These are phyloP conservation scores for Drosophila kuntzei DNA, from an alignment of 2,888 invertebrate species.

Conservation along the genomic window DNA sequence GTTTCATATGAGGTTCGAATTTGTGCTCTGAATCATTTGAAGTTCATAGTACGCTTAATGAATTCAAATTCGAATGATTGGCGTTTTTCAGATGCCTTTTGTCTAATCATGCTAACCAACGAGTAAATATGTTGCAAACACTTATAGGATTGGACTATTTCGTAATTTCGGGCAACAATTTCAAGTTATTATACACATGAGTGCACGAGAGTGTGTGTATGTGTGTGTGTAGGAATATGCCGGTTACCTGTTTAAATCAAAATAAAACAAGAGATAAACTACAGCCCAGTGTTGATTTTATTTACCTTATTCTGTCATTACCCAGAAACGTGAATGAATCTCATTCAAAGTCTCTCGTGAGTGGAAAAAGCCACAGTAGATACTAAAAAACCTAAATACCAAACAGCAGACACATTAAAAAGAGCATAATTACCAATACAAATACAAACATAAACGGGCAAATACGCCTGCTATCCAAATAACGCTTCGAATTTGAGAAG, in stretches of 20 bases:
- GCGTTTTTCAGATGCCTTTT: constrained; percentile 41
- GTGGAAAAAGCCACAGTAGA: constrained; percentile 78
- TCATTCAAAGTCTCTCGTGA: constrained; percentile 65
- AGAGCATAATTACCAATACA: constrained; percentile 58
- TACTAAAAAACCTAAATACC: neutral
- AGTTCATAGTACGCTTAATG: constrained; percentile 59
- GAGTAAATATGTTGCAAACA: constrained; percentile 3
- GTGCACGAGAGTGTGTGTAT: neutral
- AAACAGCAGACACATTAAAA: constrained; percentile 29
- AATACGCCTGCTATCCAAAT: constrained; percentile 29
- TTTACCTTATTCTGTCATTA: constrained; percentile 24
- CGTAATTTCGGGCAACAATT: constrained; percentile 61
- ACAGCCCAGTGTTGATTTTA: constrained; percentile 10
- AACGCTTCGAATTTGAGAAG: constrained; percentile 13
- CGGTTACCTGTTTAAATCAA: constrained; percentile 45
- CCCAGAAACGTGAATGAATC: constrained; percentile 65
- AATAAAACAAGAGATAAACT: constrained; percentile 30
- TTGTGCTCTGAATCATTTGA: constrained; percentile 32
- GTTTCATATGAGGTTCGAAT: constrained; percentile 12
- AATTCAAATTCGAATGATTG: constrained; percentile 49
- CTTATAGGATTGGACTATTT: constrained; percentile 39
- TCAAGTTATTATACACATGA: constrained; percentile 20
- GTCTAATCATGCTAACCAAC: constrained; percentile 39
- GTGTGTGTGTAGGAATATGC: constrained; percentile 13
- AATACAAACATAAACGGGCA: constrained; percentile 42